Evolutionary conservation across 2,797 vertebrate genomes (phyloP).

Genomic region (Gymnothorax reevesii): DNA sequence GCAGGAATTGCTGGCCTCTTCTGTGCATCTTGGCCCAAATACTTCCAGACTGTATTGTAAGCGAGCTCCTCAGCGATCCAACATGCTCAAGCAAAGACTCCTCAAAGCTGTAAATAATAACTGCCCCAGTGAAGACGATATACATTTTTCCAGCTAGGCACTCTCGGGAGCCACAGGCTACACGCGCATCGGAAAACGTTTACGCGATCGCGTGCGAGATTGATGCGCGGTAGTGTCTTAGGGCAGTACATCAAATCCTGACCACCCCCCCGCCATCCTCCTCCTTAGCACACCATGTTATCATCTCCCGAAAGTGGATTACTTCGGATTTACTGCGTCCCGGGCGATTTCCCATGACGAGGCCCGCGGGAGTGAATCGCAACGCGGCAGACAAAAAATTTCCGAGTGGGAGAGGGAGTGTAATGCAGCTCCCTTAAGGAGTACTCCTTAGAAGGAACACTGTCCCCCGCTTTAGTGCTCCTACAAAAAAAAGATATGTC

Average conservation of each 20-base stretch:
- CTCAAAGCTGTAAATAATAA: neutral
- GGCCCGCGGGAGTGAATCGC: too few relatives aligned
- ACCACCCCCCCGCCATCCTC: neutral
- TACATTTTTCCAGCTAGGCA: neutral
- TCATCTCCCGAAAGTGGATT: neutral
- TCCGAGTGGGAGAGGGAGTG: neutral
- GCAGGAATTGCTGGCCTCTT: too few relatives aligned
- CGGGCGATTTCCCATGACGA: neutral
- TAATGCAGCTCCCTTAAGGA: neutral
- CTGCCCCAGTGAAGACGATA: neutral
- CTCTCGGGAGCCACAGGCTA: neutral
- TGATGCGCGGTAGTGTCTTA: neutral
- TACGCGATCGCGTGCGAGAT: neutral
- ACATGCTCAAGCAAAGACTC: too few relatives aligned
- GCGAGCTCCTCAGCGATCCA: too few relatives aligned
- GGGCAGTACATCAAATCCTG: neutral
- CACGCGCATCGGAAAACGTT: neutral
- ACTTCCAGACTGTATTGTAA: too few relatives aligned
- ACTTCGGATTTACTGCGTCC: neutral
- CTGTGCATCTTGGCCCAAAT: too few relatives aligned
- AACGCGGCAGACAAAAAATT: neutral
- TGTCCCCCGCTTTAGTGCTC: constrained; percentile 3
- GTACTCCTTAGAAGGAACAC: neutral
- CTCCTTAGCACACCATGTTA: neutral
- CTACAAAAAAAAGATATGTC: neutral